Base-by-base conservation (phyloP, 2,888 invertebrate species). In the Rosalia funebris region DNA sequence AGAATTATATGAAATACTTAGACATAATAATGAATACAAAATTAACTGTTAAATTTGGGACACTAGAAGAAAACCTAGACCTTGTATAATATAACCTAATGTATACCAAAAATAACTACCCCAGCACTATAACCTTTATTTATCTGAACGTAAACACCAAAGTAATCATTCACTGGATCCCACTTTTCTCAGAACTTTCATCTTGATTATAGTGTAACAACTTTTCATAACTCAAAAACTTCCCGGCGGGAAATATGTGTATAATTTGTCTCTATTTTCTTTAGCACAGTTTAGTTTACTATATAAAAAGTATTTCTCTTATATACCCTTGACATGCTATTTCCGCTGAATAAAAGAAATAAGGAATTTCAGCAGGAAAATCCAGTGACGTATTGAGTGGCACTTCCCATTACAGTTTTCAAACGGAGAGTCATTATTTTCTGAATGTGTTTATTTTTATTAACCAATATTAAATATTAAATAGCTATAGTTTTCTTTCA, bases 291-390 rank as follows among this genome's bases (percentile, higher is more conserved):
- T 34, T 16, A 36, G 17, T 48, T 36, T 48, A 12, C 25, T 20
- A 48, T 48, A 48, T 16, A 34, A 15, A 32, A 47, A 17, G 41
- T 17, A 41, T 44, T 48, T 19, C 36, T 19, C 36, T 48, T 19
- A 48, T 36, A 19, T 34, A 10, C 34, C 16, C 34, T 16, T 16
- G 16, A 19, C 47, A 48, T 48, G 17, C 47, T 48, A 48, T 14
- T 44, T 42, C n/a, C 31, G 11, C n/a, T 17, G 16, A 14, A 12
- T 12, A 16, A 34, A 48, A 48, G 17, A 34, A 48, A 34, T 9
- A 17, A 12, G 11, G 16, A n/a, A 17, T 34, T 47, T 47, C 15
- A 14, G 15, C 12, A 31, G 5, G 14, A 32, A 45, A 45, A n/a
- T 10, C 19, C 47, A 48, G 36, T 14, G 12, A 10, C 16, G 47